phyloP scores from a whole-genome alignment of 2,888 invertebrate species.

The Leptura quadrifasciata region DNA sequence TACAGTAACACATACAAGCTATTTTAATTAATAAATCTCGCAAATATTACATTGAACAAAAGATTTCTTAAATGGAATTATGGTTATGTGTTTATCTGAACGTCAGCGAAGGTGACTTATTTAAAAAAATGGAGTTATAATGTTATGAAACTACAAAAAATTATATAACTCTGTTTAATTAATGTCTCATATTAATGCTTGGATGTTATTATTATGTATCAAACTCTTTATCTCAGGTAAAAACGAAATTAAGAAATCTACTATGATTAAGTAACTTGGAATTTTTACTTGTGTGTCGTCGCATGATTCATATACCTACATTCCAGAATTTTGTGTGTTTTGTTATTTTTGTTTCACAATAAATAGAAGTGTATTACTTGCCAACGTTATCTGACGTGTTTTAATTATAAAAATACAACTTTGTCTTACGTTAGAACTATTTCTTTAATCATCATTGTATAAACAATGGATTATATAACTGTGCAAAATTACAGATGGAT shows the following conservation, averaged over 20 bases:
- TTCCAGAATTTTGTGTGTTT: slow-evolving; percentile 39
- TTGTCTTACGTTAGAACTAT: no score
- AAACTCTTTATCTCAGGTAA: not conserved
- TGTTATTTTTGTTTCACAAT: slow-evolving; percentile 35
- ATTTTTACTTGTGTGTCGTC: slow-evolving; percentile 29
- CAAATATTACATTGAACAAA: no score
- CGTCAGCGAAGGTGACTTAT: no score
- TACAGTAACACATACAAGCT: no score
- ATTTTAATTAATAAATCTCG: no score
- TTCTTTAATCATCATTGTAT: no score
- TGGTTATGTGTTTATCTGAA: no score
- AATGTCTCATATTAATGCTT: not conserved
- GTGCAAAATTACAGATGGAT: not conserved
- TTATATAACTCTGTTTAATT: not conserved
- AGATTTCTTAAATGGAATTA: no score
- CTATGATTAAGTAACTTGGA: slow-evolving; percentile 39
- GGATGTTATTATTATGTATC: not conserved
- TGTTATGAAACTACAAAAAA: not conserved
- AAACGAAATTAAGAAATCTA: slow-evolving; percentile 2
- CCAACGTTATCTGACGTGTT: slow-evolving; percentile 30
- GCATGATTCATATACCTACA: slow-evolving; percentile 19
- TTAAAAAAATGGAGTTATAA: no score
- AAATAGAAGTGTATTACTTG: slow-evolving; percentile 16
- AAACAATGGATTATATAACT: no score
- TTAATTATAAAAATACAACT: slow-evolving; percentile 20